Conservation (phyloP, 2,888 invertebrate species). For the Tenthredo amoena region DNA sequence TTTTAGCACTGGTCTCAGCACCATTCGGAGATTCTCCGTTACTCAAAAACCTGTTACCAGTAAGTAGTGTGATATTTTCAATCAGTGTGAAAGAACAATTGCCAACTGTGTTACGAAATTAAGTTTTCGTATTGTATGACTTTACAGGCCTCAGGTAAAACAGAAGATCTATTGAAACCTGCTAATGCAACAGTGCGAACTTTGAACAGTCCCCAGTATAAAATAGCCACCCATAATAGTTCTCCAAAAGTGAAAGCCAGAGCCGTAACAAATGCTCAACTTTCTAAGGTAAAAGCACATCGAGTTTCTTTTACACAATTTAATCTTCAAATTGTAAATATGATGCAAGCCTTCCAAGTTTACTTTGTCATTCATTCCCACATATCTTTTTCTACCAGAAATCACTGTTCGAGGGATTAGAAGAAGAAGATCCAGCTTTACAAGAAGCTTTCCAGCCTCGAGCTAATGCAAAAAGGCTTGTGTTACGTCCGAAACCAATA, state of each 20-base stretch:
- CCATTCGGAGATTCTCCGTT: constrained; percentile 95
- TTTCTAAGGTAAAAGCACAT: constrained; percentile 73
- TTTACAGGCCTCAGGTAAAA: constrained; percentile 79
- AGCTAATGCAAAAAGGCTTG: constrained; percentile 86
- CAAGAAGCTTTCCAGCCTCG: constrained; percentile 81
- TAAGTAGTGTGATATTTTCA: constrained; percentile 63
- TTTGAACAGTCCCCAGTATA: constrained; percentile 81
- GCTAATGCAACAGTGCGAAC: constrained; percentile 87
- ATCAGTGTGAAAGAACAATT: constrained; percentile 33
- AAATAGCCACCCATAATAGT: constrained; percentile 81
- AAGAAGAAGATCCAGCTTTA: constrained; percentile 87
- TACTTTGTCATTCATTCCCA: not conserved
- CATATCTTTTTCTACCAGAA: constrained; percentile 78
- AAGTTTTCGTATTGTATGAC: constrained; percentile 38
- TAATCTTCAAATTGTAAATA: not conserved
- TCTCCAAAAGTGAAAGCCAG: constrained; percentile 82
- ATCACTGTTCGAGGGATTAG: constrained; percentile 92
- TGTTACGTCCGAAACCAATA: constrained; percentile 82
- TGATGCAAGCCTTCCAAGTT: not conserved
- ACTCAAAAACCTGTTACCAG: constrained; percentile 85
- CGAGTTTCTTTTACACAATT: not conserved
- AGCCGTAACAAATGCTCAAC: constrained; percentile 71
- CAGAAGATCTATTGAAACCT: constrained; percentile 85
- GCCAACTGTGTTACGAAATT: not conserved
- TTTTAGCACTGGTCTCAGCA: constrained; percentile 86